Base-by-base conservation (phyloP, 2,797 vertebrate species). In the Merluccius polli region DNA sequence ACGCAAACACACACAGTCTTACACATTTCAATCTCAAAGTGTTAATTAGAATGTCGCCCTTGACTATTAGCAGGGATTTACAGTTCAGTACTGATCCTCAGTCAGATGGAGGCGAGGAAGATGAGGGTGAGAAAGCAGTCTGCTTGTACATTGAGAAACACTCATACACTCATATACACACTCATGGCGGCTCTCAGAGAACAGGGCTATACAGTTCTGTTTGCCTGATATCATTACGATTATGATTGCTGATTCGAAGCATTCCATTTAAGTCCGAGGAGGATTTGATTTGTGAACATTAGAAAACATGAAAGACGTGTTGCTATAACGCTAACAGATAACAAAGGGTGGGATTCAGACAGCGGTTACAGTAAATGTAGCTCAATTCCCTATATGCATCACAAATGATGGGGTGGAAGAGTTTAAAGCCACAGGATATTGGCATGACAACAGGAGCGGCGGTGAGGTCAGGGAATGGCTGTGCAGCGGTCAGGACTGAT, bases 11-110 rank as follows among this genome's bases (percentile, higher is more conserved):
- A 29, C 74, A 32, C 18, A 8, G 8, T 4, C 9, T 7, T 70
- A 52, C 74, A 70, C 32, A 48, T 73, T 44, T 15, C 30, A 41
- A 35, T 74, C 36, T 30, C 59, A 65, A 73, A 74, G 77, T 71
- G 73, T 81, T 85, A 84, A 84, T 84, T 75, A 73, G 78, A 35
- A 73, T 5, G 3, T 5, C 24, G 81, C 36, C 82, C 83, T 83
- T 81, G 84, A 83, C 70, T 24, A 77, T 36, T 1, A 65, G 52
- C 16, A 12, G 71, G 63, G 73, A 84, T 83, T 84, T 82, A 73
- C 83, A 9, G 74, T 30, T 1, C 0, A 52, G 36, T 32, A 15
- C 16, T 0, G 81, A 82, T 75, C 73, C 75, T 72, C 41, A 52
- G 68, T 76, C 74, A 6, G 30, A 81, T 27, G 75, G 13, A 65